phyloP scores from a whole-genome alignment of 2,888 invertebrate genomes.

The Euzetes globulus region DNA sequence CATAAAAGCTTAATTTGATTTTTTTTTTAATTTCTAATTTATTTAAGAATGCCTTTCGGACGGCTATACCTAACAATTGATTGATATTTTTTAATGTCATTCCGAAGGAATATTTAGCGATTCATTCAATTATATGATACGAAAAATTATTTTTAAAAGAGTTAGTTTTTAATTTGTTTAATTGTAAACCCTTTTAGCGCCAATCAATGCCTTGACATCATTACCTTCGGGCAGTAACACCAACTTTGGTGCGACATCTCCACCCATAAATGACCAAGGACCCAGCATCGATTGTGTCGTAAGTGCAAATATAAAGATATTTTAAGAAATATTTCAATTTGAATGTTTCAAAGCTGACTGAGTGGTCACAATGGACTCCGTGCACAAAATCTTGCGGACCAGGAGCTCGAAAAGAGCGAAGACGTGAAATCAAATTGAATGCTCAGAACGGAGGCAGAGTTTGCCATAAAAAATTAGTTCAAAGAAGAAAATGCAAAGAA shows the following conservation, averaged over 20 bases:
- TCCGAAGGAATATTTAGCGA: no score
- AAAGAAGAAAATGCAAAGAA: constrained; percentile 55
- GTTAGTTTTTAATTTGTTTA: no score
- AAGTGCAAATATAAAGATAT: not conserved
- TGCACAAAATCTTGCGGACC: constrained; percentile 72
- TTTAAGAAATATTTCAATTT: not conserved
- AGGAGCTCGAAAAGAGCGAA: constrained; percentile 59
- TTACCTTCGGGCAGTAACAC: constrained; percentile 54
- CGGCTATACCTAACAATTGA: no score
- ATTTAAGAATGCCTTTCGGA: no score
- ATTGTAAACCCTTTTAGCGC: constrained; percentile 30
- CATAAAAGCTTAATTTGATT: no score
- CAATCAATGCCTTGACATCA: constrained; percentile 41
- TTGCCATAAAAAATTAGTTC: constrained; percentile 57
- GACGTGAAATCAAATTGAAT: constrained; percentile 56
- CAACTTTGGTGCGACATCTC: constrained; percentile 42
- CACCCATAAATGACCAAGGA: constrained; percentile 42
- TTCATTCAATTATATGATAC: no score
- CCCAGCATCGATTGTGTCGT: constrained; percentile 49
- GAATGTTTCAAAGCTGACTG: constrained; percentile 51
- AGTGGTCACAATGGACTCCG: constrained; percentile 74
- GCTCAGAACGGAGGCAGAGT: constrained; percentile 59
- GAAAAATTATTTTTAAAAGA: no score
- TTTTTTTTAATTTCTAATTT: no score
- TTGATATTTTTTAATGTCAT: no score